Conservation (phyloP, 2,797 vertebrate species). For the Melanotaenia trifasciata region DNA sequence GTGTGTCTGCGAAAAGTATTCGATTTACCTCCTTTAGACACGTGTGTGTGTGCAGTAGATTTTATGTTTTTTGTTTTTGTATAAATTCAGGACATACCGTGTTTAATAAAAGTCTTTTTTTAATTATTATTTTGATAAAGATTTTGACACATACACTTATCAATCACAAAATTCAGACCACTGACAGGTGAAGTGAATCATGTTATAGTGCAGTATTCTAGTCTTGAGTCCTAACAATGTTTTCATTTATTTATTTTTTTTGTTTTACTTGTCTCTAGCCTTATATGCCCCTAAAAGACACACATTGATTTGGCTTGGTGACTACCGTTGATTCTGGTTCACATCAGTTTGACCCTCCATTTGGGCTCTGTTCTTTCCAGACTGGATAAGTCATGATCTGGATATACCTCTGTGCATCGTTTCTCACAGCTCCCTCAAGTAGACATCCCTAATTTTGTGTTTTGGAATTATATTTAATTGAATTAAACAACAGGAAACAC, state of each 20-base stretch:
- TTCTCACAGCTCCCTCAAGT: too few species aligned
- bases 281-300: not conserved
- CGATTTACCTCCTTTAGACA: constrained; percentile 39
- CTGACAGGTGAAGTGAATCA: not conserved
- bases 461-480: too few species aligned
- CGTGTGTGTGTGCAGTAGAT: not conserved
- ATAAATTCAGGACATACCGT: not conserved
- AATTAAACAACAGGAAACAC: too few species aligned
- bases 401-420: too few species aligned
- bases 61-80: constrained; percentile 15
- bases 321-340: not conserved
- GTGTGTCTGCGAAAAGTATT: constrained; percentile 44
- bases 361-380: too few species aligned
- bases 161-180: not conserved
- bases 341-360: too few species aligned
- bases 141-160: not conserved
- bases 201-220: not conserved
- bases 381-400: too few species aligned
- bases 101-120: not conserved
- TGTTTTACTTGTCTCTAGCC: not conserved
- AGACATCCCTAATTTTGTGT: too few species aligned
- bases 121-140: not conserved
- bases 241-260: not conserved
- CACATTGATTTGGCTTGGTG: not conserved
- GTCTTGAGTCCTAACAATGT: not conserved